Percentiles rank a stretch among this genome's conserved stretches.
Evolutionary conservation across 2,797 vertebrate species (phyloP).

Genomic region (Phrynocephalus guinanensis): DNA sequence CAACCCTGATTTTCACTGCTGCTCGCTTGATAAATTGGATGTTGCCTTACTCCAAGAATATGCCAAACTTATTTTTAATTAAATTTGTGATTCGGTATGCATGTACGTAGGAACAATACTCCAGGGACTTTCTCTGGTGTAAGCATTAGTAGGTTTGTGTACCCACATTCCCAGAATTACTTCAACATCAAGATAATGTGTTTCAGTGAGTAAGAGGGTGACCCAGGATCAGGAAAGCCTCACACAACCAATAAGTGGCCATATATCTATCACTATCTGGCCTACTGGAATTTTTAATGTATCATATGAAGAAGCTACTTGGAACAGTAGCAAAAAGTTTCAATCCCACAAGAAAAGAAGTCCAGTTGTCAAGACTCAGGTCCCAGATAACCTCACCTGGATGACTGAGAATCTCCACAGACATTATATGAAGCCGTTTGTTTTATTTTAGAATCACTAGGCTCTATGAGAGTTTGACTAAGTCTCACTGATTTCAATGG

Average conservation of each 20-base stretch:
- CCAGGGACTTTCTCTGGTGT: not conserved
- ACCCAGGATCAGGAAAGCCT: not conserved
- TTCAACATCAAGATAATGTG: too few species aligned
- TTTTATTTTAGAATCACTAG: not conserved
- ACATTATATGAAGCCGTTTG: not conserved
- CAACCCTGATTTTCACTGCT: not conserved
- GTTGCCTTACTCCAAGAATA: not conserved
- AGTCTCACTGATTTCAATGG: too few species aligned
- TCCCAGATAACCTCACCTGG: too few species aligned
- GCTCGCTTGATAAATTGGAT: constrained; percentile 1
- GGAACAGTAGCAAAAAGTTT: too few species aligned
- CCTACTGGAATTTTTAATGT: not conserved
- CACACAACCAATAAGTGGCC: not conserved
- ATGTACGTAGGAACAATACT: not conserved
- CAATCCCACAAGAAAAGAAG: too few species aligned
- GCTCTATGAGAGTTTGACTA: not conserved
- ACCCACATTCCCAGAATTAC: not conserved
- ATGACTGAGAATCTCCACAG: too few species aligned
- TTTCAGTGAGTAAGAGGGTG: too few species aligned
- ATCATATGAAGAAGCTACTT: too few species aligned
- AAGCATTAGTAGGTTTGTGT: not conserved
- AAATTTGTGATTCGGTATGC: not conserved
- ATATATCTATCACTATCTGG: not conserved
- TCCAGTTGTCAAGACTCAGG: too few species aligned
- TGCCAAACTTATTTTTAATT: constrained; percentile 11